phyloP scores from a whole-genome alignment of 2,113 vertebrate genomes.

The sheep (Ovis aries) region DNA sequence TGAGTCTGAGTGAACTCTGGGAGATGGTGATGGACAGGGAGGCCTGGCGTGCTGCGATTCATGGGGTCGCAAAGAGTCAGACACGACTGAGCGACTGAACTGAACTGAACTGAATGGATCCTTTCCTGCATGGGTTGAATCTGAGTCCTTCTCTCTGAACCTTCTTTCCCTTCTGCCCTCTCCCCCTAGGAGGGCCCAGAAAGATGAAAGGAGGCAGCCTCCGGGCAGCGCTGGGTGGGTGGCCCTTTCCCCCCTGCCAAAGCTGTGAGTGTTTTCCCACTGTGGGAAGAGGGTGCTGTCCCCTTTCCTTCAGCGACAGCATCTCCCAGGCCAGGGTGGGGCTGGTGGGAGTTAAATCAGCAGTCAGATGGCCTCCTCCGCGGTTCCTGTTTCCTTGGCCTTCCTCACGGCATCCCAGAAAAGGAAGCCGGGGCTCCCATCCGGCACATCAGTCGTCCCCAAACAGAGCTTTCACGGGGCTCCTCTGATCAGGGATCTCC shows the following conservation, averaged over 20 bases:
- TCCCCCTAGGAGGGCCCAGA: background rate
- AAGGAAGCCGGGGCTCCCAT: background rate
- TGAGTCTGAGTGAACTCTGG: too few relatives aligned
- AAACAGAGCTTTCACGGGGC: background rate
- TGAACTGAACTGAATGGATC: too few relatives aligned
- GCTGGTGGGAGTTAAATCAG: background rate
- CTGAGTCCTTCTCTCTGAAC: background rate
- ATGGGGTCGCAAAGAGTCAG: too few relatives aligned
- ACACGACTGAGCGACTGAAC: too few relatives aligned
- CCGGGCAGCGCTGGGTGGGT: too few relatives aligned
- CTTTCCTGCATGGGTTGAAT: too few relatives aligned
- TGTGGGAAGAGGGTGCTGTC: too few relatives aligned
- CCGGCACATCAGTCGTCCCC: too few relatives aligned
- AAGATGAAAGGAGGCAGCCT: background rate
- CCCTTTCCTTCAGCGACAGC: background rate
- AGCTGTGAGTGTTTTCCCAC: background rate
- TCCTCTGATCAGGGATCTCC: background rate
- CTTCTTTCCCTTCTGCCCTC: background rate
- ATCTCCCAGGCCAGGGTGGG: background rate
- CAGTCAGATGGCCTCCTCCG: background rate
- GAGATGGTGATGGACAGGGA: too few relatives aligned
- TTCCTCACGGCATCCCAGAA: background rate
- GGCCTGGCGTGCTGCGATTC: too few relatives aligned
- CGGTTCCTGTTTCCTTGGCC: background rate
- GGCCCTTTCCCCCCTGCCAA: too few relatives aligned